These are phyloP conservation scores for Nipponia nippon DNA, from an alignment of 2,113 vertebrate species.

Conservation along the genomic window DNA sequence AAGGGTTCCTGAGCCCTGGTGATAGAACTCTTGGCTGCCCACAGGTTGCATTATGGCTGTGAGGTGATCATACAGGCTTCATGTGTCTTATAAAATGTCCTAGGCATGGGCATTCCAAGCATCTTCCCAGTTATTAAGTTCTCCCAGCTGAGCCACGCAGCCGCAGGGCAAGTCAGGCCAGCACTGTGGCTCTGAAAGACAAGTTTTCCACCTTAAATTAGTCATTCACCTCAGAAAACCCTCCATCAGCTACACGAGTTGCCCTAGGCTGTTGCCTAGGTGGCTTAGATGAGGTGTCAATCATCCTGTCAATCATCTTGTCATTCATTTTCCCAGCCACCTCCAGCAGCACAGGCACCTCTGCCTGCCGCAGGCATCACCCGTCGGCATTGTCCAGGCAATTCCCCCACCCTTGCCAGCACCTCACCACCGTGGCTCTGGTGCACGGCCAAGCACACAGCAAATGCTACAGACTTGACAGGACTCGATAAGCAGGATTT, in stretches of 20 bases:
- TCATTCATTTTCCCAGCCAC: background rate
- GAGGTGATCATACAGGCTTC: background rate
- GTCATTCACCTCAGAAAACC: background rate
- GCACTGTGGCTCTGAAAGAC: background rate
- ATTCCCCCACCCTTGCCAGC: background rate
- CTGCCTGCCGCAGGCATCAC: rapidly evolving
- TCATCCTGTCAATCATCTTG: background rate
- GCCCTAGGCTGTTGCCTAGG: background rate
- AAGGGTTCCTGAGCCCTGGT: background rate
- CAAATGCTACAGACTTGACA: background rate
- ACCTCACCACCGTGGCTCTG: background rate
- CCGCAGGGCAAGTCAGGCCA: background rate
- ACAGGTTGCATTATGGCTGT: background rate
- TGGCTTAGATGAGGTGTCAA: background rate
- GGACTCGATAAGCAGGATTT: background rate
- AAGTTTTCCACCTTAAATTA: background rate
- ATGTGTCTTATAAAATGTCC: background rate
- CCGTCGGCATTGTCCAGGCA: rapidly evolving
- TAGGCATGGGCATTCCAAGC: background rate
- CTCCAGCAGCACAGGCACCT: rapidly evolving
- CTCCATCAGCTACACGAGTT: background rate
- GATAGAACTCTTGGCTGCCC: background rate
- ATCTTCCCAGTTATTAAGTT: background rate
- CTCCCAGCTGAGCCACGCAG: background rate
- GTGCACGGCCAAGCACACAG: background rate